Percentiles rank a stretch among this genome's conserved stretches.
Conservation (phyloP, 2,797 vertebrate genomes). For the Tiaroga cobitis region DNA sequence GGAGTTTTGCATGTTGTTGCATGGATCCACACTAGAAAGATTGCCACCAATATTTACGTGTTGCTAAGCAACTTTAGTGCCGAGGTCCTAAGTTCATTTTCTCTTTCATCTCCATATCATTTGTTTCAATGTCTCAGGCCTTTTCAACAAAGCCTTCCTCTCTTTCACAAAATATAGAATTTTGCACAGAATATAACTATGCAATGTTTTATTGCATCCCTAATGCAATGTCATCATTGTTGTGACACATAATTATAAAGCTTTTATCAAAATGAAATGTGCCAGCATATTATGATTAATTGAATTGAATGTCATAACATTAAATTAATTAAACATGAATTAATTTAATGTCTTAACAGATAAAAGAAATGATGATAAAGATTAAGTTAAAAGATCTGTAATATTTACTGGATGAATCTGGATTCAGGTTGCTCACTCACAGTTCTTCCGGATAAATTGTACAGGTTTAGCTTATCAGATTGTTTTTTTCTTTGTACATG, state of each 20-base stretch:
- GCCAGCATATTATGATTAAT: neutral
- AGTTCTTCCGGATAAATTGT: neutral
- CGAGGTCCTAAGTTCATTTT: slow-evolving; percentile 29
- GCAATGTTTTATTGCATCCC: neutral
- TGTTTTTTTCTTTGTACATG: neutral
- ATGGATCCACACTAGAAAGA: neutral
- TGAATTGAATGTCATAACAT: no score
- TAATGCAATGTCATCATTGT: neutral
- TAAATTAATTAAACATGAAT: no score
- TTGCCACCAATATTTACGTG: neutral
- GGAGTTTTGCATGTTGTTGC: neutral
- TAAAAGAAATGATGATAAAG: neutral
- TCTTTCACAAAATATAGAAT: neutral
- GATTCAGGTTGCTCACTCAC: neutral
- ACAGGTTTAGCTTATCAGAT: neutral
- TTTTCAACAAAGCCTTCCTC: neutral
- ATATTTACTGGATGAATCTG: neutral
- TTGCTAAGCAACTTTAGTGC: neutral
- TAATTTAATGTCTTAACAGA: neutral
- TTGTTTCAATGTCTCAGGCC: neutral
- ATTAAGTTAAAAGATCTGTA: neutral
- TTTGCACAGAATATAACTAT: slow-evolving; percentile 27
- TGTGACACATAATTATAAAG: neutral
- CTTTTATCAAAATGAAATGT: neutral
- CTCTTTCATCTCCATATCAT: neutral